A percentile compares a stretch with the other conserved stretches of the same genome.
phyloP scores from a whole-genome alignment of 2,888 invertebrate genomes.

The Hypena proboscidalis region DNA sequence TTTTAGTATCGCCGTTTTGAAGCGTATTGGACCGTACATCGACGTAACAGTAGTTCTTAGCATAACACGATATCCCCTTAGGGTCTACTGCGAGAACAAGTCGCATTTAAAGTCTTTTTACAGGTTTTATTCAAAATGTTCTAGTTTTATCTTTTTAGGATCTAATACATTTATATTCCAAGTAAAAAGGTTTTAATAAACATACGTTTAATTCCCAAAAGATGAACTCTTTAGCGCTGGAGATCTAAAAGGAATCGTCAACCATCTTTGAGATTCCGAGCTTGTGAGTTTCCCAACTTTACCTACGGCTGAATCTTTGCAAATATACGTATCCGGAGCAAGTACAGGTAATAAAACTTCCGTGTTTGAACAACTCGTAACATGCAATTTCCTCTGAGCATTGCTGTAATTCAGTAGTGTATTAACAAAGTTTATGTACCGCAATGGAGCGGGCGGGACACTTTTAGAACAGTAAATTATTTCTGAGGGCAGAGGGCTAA shows the following conservation, averaged over 20 bases:
- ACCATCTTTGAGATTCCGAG: constrained; percentile 10
- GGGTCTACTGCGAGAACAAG: constrained; percentile 8
- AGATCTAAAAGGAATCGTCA: constrained; percentile 3
- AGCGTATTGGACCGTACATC: constrained; percentile 16
- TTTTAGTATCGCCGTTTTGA: constrained; percentile 11
- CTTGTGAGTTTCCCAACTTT: constrained; percentile 19
- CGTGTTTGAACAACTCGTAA: constrained; percentile 32
- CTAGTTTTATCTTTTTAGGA: not conserved
- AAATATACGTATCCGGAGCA: constrained; percentile 21
- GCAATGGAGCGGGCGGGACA: constrained; percentile 36
- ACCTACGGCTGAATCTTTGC: constrained; percentile 18
- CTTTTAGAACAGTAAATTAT: constrained; percentile 49
- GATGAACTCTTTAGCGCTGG: not conserved
- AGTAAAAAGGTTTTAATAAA: not conserved
- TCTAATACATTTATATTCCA: not conserved
- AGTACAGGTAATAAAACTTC: constrained; percentile 36
- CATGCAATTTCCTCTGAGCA: constrained; percentile 36
- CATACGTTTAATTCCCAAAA: not conserved
- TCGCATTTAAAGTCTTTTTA: constrained; percentile 13
- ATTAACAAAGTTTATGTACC: constrained; percentile 45
- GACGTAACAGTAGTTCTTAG: constrained; percentile 10
- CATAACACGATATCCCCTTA: constrained; percentile 17
- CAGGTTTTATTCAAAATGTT: not conserved
- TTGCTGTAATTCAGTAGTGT: constrained; percentile 37
- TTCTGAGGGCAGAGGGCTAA: constrained; percentile 39